Base-by-base conservation (phyloP, 2,888 invertebrate species). In the Prosopocoilus inquinatus region DNA sequence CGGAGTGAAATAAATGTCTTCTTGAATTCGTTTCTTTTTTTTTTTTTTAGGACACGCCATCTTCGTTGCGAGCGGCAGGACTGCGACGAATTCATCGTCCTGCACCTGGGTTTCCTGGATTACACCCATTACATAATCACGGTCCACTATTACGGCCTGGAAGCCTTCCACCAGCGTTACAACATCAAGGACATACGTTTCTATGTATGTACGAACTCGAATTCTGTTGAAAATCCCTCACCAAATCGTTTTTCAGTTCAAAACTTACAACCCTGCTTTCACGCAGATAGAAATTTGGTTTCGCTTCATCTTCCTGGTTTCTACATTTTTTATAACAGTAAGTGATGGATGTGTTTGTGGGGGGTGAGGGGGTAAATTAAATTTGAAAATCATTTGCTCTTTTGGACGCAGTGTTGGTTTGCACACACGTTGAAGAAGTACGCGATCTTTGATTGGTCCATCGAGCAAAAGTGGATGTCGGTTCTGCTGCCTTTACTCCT, bases 201-300 rank as follows among this genome's bases (percentile, higher is more conserved):
- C 77, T 90, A 89, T 79, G 94, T 94, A 75, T 88, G 91, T 16
- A 32, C 33, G 35, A n/a, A 15, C 32, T 34, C 28, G 34, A 28
- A 32, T 28, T 28, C 5, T 38, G 28, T 16, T 47, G 43, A 43
- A 36, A 20, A 49, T 7, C 35, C 43, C 35, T 47, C 35, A 9
- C 43, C 43, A 36, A 52, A 32, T 49, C 61, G 65, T 57, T 64
- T 85, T 86, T 56, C 82, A 96, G 96, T 95, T 96, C 74, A 95
- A 95, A 79, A 94, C 91, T 2, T 97, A 96, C 79, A 96, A 95
- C 78, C 93, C 96, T 45, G 90, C 90, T 8, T 98, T 96, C 74
- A 96, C 96, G 32, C 94, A 96, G 80, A 89, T 97, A 74, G 96
- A 97, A 80, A 94, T 97, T 59, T 97, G 96, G 94, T 95, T 97